Percentiles rank a stretch among this genome's conserved stretches.
phyloP scores from a whole-genome alignment of 2,113 vertebrate genomes.

The Halcyon malimbica region DNA sequence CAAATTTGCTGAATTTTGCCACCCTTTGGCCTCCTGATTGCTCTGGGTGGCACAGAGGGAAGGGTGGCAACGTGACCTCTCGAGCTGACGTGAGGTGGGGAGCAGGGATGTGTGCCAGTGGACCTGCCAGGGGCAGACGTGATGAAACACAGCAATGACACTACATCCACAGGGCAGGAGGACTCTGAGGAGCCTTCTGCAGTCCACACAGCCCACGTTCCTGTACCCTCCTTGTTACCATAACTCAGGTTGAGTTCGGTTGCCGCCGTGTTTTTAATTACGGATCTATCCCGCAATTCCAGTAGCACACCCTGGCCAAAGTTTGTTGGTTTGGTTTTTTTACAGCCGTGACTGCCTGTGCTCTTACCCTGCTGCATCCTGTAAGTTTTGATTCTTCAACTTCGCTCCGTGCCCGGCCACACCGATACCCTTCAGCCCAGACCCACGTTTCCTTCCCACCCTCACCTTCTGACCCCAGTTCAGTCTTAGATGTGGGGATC shows the following conservation, averaged over 20 bases:
- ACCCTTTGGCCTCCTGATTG: neutral
- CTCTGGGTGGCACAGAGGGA: neutral
- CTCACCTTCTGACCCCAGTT: neutral
- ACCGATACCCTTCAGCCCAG: neutral
- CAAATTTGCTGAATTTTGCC: neutral
- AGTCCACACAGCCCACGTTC: neutral
- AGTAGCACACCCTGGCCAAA: neutral
- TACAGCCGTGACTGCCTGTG: neutral
- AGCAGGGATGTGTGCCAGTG: fast-evolving
- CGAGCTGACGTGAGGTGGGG: neutral
- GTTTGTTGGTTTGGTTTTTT: too few species aligned
- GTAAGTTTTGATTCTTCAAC: neutral
- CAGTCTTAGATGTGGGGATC: neutral
- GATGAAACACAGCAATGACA: neutral
- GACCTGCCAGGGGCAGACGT: too few species aligned
- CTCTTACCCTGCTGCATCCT: neutral
- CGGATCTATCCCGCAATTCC: fast-evolving
- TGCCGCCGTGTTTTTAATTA: neutral
- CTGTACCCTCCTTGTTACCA: neutral
- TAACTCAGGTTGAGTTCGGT: neutral
- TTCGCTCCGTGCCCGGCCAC: neutral
- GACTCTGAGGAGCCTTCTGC: neutral
- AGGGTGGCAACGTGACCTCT: neutral
- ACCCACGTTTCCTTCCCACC: neutral
- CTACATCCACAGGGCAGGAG: neutral